Evolutionary conservation across 2,113 vertebrate genomes (phyloP), one percentile per base, ranked within the genome.

Genomic region (Aptenodytes patagonicus): DNA sequence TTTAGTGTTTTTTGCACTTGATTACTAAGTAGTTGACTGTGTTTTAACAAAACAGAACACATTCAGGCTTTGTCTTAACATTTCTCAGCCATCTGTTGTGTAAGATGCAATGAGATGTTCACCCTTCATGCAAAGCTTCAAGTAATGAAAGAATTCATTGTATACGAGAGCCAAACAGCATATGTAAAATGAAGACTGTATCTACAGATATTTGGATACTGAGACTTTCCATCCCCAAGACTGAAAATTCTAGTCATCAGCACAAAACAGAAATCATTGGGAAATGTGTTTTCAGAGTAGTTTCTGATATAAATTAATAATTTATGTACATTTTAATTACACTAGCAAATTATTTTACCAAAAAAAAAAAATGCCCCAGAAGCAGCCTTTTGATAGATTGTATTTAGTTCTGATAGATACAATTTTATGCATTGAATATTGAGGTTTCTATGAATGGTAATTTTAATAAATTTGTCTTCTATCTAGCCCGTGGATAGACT

Each of bases 101-200:
- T 60, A 55, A 93, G 71, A 87, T 65, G 80, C 79, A 82, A 14
- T 14, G 80, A 84, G 68, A 54, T 64, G 31, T 70, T 46, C 1
- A 10, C 68, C 62, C 87, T 93, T 76, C 58, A n/a, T 49, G 13
- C 38, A 84, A 52, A 70, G 54, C 42, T 94, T 92, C 40, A 61
- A 92, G 29, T 54, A 73, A 88, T 91, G 93, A 93, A 90, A 91
- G 89, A 52, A 34, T 58, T 49, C 85, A 76, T 91, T 91, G 60
- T 78, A 69, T 82, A 58, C 1, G 6, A 87, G 62, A 76, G 36
- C 73, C 78, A 62, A 80, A 76, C 69, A 90, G 75, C n/a, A 58
- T 79, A 77, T 55, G 20, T 75, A 36, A 68, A 90, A 91, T 42
- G 40, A 80, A 69, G 46, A 38, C 58, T 73, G 4, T 54, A 34